Base-by-base conservation (phyloP, 2,888 invertebrate genomes). In the Drosophila maculinotata region DNA sequence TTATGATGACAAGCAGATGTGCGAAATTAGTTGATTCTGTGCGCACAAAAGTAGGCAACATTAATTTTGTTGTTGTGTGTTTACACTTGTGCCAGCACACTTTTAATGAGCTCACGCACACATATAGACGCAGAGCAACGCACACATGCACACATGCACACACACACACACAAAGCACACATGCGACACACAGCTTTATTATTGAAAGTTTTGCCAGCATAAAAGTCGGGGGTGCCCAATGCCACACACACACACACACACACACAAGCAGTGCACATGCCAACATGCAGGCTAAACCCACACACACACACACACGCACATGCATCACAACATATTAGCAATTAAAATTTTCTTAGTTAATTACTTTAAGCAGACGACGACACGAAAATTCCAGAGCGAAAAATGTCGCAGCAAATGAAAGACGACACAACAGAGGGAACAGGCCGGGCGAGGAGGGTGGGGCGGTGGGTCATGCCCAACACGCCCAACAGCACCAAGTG, bases 311-410 rank as follows among this genome's bases (percentile, higher is more conserved):
- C 60, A 74, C 56, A 76, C 62, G 47, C 76, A 74, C 76, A 76
- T 76, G 86, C 85, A 88, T 85, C 89, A 84, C 78, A 80, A 89
- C 86, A 90, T 90, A 91, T 90, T 90, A 90, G 90, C 90, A 90
- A 90, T 91, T 90, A 90, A 90, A 90, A 90, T 91, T 90, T 90
- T 90, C 90, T 88, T 87, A 90, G 90, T 91, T 90, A 90, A 90
- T 90, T 91, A 91, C 90, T 91, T 83, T 81, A 88, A 88, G 86
- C 89, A 85, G 83, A 78, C 79, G 87, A 76, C 76, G 79, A 75
- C 65, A 74, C 70, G 57, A 69, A 76, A 76, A 76, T 75, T 69
- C 70, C 79, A 67, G 44, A 64, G 72, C 77, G 58, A 73, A 66
- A 84, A 86, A 77, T 79, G 81, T 80, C 53, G 53, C 81, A 77